phyloP scores from a whole-genome alignment of 2,888 invertebrate genomes.

The Himalopsyche tibetana region DNA sequence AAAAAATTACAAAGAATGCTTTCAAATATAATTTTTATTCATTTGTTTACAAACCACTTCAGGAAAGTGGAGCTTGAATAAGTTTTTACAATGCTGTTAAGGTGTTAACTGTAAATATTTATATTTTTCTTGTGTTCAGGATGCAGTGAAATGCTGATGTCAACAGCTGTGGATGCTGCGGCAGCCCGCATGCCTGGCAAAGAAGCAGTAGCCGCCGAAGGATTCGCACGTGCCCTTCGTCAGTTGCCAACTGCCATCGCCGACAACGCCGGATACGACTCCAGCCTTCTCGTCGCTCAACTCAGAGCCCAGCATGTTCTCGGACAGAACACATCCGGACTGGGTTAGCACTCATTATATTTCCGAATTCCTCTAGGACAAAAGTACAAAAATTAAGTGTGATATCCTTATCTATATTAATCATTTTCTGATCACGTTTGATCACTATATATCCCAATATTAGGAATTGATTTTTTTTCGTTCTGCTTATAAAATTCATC shows the following conservation, averaged over 20 bases:
- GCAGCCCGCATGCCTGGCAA: conserved; percentile 96
- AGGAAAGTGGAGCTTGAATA: no score
- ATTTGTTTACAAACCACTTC: no score
- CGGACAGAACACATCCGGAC: conserved; percentile 85
- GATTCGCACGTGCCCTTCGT: conserved; percentile 91
- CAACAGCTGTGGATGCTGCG: conserved; percentile 89
- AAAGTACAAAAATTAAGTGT: no score
- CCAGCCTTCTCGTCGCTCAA: conserved; percentile 94
- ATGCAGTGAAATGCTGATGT: conserved; percentile 98
- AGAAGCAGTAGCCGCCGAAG: conserved; percentile 97
- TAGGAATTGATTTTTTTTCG: background rate
- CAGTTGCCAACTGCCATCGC: conserved; percentile 96
- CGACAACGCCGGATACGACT: conserved; percentile 99
- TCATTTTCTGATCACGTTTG: background rate
- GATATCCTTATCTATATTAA: no score
- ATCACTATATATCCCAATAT: background rate
- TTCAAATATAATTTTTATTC: no score
- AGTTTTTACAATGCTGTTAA: background rate
- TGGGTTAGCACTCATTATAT: conserved; percentile 77
- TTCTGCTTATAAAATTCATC: background rate
- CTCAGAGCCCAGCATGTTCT: conserved; percentile 93
- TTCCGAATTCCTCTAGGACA: background rate
- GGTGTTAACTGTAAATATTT: background rate
- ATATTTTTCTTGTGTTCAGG: conserved; percentile 68
- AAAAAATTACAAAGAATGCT: no score